Conservation (phyloP, 2,797 vertebrate species). For the Tokudaia muenninki region DNA sequence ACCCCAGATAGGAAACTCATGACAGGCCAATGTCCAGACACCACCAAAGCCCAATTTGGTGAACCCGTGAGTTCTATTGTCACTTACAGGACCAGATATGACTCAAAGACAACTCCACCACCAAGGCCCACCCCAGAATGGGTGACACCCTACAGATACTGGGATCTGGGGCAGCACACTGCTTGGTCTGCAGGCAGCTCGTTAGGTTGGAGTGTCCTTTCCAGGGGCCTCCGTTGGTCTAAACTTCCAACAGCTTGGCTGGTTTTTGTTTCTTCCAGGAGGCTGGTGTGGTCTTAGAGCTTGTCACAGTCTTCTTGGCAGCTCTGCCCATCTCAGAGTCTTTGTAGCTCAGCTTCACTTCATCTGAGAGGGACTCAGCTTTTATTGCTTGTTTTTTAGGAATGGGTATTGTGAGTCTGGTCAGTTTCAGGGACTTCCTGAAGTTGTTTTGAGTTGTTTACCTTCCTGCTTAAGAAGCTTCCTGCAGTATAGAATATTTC, state of each 20-base stretch:
- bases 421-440: slow-evolving; percentile 3
- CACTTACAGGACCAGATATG: neutral
- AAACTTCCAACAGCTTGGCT: neutral
- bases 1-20: neutral
- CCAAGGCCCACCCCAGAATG: neutral
- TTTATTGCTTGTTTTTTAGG: neutral
- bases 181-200: neutral
- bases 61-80: neutral
- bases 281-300: neutral
- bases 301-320: neutral
- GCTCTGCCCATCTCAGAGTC: neutral
- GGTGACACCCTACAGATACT: neutral
- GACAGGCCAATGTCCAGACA: no score
- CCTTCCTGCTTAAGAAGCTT: neutral
- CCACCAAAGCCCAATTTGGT: neutral
- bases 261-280: neutral
- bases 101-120: neutral
- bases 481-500: neutral
- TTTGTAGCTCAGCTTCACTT: neutral
- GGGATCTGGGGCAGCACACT: neutral
- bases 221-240: neutral
- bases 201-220: neutral
- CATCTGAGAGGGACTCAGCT: neutral
- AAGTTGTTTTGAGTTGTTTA: neutral
- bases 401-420: neutral